A percentile compares a stretch with the other conserved stretches of the same genome.
phyloP scores from a whole-genome alignment of 2,113 vertebrate species.

The Pteruthius melanotis region DNA sequence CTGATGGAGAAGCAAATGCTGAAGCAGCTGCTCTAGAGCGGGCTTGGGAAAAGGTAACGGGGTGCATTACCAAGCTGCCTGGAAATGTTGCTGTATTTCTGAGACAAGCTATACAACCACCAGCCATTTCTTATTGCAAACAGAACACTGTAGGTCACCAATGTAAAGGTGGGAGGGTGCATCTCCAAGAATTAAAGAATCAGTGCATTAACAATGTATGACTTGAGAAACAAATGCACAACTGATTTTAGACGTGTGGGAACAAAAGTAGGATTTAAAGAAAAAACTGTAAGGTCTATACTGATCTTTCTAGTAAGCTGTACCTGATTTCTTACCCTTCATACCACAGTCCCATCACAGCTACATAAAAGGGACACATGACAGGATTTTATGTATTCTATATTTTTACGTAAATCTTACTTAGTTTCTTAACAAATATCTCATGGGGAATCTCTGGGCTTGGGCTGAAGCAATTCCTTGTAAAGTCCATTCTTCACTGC shows the following conservation, averaged over 20 bases:
- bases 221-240: background rate
- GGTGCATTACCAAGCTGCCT: background rate
- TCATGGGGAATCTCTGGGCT: background rate
- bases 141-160: background rate
- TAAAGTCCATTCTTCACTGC: background rate
- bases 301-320: background rate
- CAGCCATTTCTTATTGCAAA: background rate
- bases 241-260: background rate
- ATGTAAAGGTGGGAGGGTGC: background rate
- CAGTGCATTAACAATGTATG: fast-evolving
- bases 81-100: background rate
- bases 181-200: background rate
- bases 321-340: background rate
- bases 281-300: background rate
- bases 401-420: background rate
- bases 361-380: background rate
- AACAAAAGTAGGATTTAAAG: background rate
- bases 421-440: background rate
- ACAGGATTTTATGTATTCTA: background rate
- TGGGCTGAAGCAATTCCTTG: background rate
- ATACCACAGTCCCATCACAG: background rate
- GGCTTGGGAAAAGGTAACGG: background rate
- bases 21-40: background rate
- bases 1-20: background rate
- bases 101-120: background rate